Base-by-base conservation (phyloP, 1,140 invertebrate genomes). In the Cepaea nemoralis region DNA sequence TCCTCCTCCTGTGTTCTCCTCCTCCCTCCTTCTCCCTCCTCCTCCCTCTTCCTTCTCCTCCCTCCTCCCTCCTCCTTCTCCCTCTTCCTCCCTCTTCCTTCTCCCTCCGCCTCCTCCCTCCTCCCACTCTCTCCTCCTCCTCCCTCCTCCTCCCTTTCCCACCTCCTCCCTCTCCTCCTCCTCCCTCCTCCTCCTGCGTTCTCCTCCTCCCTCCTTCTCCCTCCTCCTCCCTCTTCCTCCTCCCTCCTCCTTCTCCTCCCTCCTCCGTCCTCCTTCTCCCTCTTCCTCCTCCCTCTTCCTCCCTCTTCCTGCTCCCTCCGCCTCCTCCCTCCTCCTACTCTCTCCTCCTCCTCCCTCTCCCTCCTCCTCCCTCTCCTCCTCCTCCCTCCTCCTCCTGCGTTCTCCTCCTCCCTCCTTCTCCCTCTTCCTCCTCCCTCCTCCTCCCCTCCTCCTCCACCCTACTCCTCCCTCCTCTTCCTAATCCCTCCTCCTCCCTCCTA, bases 191-290 rank as follows among this genome's bases (percentile, higher is more conserved):
- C 31, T 33, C 31, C 14, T 31, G 14, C 67, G 14, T 31, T 22
- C 67, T 22, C 67, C 14, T 31, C 14, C 67, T 22, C 67, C 33
- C 67, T 33, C 31, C 33, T 31, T 69, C 67, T 33, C 67, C 31
- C 67, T 16, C 67, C 31, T 31, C 33, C 67, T 16, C 67, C 31
- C 67, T 69, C 67, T 69, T 14, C 33, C 67, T 69, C 67, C 33
- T 31, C 33, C 16, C n/a, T n/a, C n/a, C n/a, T n/a, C n/a, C n/a
- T 69, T 14, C 33, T 14, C 33, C 67, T 69, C n/a, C n/a, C n/a
- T n/a, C n/a, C n/a, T n/a, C n/a, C n/a, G n/a, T n/a, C n/a, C n/a
- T n/a, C n/a, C n/a, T 33, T 69, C 16, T 69, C 67, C 33, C 67
- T 69, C 31, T 31, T 69, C 16, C 16, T 31, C 33, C 67, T 69